Conservation (phyloP, 1,140 invertebrate species). For the Pentalonia nigronervosa region DNA sequence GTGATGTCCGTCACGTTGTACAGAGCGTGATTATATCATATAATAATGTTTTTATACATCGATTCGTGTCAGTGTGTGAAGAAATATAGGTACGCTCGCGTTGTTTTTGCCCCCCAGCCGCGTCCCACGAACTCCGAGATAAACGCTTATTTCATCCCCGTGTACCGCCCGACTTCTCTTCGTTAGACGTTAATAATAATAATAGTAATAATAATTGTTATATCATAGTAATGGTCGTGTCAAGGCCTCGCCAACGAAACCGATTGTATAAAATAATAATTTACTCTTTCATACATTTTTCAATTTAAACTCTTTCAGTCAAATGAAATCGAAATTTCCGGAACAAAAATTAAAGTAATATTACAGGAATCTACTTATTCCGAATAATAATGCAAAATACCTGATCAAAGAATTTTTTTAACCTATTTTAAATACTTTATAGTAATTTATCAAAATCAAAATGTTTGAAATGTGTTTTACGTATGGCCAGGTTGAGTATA, state of each 20-base stretch:
- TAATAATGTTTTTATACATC: background rate
- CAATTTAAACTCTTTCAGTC: background rate
- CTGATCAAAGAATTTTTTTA: background rate
- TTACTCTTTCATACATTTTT: background rate
- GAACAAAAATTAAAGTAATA: background rate
- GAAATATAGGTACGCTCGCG: background rate
- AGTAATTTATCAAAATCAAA: background rate
- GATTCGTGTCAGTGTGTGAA: background rate
- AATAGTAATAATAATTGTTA: background rate
- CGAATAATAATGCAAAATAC: background rate
- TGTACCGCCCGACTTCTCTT: background rate
- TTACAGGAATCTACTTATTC: background rate
- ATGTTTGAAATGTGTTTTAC: background rate
- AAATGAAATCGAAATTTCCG: background rate
- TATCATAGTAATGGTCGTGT: background rate
- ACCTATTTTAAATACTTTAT: background rate
- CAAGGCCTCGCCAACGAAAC: background rate
- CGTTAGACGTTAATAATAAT: background rate
- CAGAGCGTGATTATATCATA: constrained; percentile 13
- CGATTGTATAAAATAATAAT: background rate
- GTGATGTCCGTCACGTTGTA: constrained; percentile 31
- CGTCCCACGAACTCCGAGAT: background rate
- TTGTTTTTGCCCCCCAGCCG: background rate
- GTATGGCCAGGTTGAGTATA: background rate
- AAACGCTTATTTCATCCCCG: background rate